These are phyloP conservation scores for Philopotamus ludificatus DNA, from an alignment of 1,140 invertebrate species.

Conservation along the genomic window DNA sequence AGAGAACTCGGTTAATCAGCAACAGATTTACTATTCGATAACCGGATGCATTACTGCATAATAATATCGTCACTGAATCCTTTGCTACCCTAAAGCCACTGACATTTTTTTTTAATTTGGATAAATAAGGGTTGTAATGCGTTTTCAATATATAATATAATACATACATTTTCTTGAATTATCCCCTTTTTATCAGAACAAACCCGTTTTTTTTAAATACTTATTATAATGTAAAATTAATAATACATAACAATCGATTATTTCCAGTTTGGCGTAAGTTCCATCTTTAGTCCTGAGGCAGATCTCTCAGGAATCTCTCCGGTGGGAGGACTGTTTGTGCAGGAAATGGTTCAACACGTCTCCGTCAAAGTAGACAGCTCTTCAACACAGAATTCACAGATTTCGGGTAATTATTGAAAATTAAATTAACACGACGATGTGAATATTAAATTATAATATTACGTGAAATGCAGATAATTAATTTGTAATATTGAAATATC, in stretches of 20 bases:
- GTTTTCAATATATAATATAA: neutral
- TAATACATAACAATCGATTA: too few species aligned
- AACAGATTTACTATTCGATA: too few species aligned
- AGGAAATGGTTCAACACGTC: constrained; percentile 63
- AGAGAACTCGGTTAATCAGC: too few species aligned
- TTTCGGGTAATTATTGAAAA: constrained; percentile 49
- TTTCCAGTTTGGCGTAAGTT: constrained; percentile 57
- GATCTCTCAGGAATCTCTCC: constrained; percentile 58
- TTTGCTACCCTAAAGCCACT: too few species aligned
- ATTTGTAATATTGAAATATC: too few species aligned
- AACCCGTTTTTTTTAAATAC: neutral
- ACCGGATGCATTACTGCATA: too few species aligned
- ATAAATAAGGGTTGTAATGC: neutral
- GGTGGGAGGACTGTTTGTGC: constrained; percentile 57
- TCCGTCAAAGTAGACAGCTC: constrained; percentile 59
- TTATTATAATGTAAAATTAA: constrained; percentile 7
- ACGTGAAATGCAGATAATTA: too few species aligned
- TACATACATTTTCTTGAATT: too few species aligned
- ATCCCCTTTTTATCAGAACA: neutral
- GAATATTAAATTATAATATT: too few species aligned
- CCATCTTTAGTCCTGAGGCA: constrained; percentile 58
- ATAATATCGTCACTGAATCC: too few species aligned
- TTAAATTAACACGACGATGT: too few species aligned
- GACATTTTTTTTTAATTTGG: neutral
- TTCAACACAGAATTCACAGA: constrained; percentile 27